Evolutionary conservation across 2,888 invertebrate genomes (phyloP), one percentile per base, ranked within the genome.

Genomic region (Hyppa rectilinea): DNA sequence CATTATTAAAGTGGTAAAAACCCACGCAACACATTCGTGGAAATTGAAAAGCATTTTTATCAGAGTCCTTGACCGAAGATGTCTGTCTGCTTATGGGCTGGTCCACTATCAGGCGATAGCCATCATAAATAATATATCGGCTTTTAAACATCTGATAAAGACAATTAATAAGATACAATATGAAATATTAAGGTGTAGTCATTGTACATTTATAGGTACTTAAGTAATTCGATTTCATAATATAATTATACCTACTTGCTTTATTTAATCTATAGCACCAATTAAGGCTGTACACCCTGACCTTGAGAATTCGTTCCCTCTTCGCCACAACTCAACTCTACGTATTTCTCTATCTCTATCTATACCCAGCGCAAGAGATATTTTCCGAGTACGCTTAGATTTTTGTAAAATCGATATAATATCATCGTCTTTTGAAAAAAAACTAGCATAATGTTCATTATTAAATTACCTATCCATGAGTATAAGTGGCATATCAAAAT

Each of bases 141-240:
- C 17, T 43, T 55, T 49, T 40, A 76, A 40, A 36, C n/a, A 29
- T 40, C 47, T 34, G 75, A 71, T 75, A 66, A 75, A 40, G 34
- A 14, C 12, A 34, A 47, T 65, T 17, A 45, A 31, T 38, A 43
- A 74, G 12, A 43, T 63, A 26, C 29, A 52, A 10, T 47, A 47
- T 29, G 20, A 20, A 36, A 12, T 9, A 29, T 0, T 29, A 29
- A 26, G 14, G 10, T 52, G 7, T 14, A 10, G 29, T 40, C 14
- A 31, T 45, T 53, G n/a, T 5, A 31, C 1, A 23, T 40, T 5
- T 14, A 34, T 4, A 50, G 9, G 26, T 38, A 52, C 38, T 38
- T 4, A 50, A 4, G 26, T 38, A 52, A 49, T 38, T 31, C 12
- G 9, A 38, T 38, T 49, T 4, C 49, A 26, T 49, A 38, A 49